Percentiles rank a stretch among this genome's conserved stretches.
Evolutionary conservation across 1,140 invertebrate genomes (phyloP).

Genomic region (Papilio machaon): DNA sequence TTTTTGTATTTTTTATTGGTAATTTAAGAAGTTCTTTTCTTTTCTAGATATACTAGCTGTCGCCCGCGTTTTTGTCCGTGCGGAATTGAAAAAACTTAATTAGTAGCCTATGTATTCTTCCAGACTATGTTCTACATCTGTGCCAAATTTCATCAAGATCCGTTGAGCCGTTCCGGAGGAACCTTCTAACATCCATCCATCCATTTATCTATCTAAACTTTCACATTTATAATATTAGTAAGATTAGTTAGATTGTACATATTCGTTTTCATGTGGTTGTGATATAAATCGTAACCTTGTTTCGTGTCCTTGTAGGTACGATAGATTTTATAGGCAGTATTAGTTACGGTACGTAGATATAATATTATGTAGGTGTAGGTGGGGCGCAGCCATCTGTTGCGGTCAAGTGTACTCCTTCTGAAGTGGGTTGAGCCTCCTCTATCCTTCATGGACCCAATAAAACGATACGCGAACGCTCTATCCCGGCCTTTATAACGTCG

Average conservation of each 20-base stretch:
- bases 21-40: not conserved
- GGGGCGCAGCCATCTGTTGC: constrained; percentile 65
- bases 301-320: not conserved
- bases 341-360: constrained; percentile 43
- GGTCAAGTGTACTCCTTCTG: constrained; percentile 64
- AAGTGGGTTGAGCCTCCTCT: constrained; percentile 64
- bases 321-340: constrained; percentile 37
- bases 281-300: constrained; percentile 1
- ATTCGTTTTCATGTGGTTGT: not conserved
- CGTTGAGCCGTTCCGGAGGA: too few species aligned
- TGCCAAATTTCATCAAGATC: too few species aligned
- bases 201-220: too few species aligned
- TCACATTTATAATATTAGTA: too few species aligned
- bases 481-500: constrained; percentile 33
- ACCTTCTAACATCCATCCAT: too few species aligned
- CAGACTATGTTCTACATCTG: too few species aligned
- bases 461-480: constrained; percentile 51
- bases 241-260: not conserved
- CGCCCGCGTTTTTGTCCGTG: too few species aligned
- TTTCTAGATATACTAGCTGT: too few species aligned
- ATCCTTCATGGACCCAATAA: constrained; percentile 69
- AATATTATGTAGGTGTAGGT: constrained; percentile 49
- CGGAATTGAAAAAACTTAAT: too few species aligned
- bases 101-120: too few species aligned
- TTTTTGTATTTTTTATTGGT: not conserved